Evolutionary conservation across 1,140 invertebrate genomes (phyloP), one percentile per base, ranked within the genome.

Genomic region (Aporrectodea caliginosa): DNA sequence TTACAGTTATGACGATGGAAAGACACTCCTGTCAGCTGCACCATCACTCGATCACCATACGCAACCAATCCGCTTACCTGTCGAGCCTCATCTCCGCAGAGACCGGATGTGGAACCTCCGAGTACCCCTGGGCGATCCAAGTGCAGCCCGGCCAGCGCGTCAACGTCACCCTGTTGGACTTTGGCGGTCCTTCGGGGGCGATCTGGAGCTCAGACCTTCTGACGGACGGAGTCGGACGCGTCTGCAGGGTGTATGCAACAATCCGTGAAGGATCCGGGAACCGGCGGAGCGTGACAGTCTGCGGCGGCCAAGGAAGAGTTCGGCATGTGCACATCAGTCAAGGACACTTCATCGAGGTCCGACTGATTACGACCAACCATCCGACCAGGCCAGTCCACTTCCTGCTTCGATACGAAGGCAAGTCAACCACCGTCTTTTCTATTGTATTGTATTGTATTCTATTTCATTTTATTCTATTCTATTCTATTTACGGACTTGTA

Each of bases 161-260:
- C 6, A 27, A 29, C n/a, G 2, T 72, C 6, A 72, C 70, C 70
- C 70, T 72, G 70, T 27, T 27, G 6, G 70, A 72, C 27, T 72
- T 72, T 27, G 70, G 2, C 70, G 6, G 43, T 6, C 6, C 27
- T 2, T 2, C 31, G 70, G 6, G 6, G 70, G 27, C n/a, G 70
- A 27, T 14, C 70, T 6, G 70, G 2, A n/a, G 70, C 70, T n/a
- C 2, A 32, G n/a, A 27, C n/a, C 6, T 29, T 14, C 2, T 32
- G 6, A n/a, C 6, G 6, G 70, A 14, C 6, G 43, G 43, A 58
- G 43, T 22, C 6, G 43, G 22, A 22, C 6, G 22, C 6, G 35
- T 35, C 75, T 79, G 78, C 43, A 72, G 71, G 35, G 79, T 80
- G 16, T 77, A 76, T 30, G 79, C 79, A 16, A 76, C 69, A 16